These are phyloP conservation scores for Brenthis ino DNA, from an alignment of 2,888 invertebrate species.

Conservation along the genomic window DNA sequence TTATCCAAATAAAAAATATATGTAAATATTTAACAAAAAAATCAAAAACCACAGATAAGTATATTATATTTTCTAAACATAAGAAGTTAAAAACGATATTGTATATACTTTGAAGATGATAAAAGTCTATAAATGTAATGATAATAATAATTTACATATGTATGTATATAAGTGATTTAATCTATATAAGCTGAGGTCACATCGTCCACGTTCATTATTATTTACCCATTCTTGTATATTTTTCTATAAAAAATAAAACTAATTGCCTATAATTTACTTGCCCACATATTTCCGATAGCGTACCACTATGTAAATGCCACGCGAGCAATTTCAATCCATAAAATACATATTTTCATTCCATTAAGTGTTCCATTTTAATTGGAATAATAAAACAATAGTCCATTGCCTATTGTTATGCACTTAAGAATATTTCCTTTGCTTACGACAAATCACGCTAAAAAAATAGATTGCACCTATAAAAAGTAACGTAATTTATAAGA, in stretches of 20 bases:
- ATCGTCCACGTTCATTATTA: conserved; percentile 9
- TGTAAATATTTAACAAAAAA: too few relatives aligned
- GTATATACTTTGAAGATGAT: too few relatives aligned
- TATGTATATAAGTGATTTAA: background rate
- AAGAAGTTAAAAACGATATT: too few relatives aligned
- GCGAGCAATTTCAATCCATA: conserved; percentile 23
- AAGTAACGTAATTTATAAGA: background rate
- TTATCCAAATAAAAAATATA: background rate
- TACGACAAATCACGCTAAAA: conserved; percentile 12
- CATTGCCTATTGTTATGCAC: conserved; percentile 13
- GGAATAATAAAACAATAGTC: conserved; percentile 22
- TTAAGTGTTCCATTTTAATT: conserved; percentile 22
- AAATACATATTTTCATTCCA: conserved; percentile 25
- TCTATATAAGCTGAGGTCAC: conserved; percentile 9
- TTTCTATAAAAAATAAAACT: conserved; percentile 17
- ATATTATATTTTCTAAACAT: too few relatives aligned
- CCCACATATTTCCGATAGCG: conserved; percentile 16
- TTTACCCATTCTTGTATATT: background rate
- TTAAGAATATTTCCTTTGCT: conserved; percentile 9
- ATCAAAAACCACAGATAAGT: too few relatives aligned
- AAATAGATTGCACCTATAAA: conserved; percentile 11
- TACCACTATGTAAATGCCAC: conserved; percentile 16
- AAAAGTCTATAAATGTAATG: too few relatives aligned
- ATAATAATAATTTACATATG: too few relatives aligned
- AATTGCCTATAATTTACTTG: conserved; percentile 26